phyloP scores from a whole-genome alignment of 2,113 vertebrate genomes.

The Halichoeres trimaculatus region DNA sequence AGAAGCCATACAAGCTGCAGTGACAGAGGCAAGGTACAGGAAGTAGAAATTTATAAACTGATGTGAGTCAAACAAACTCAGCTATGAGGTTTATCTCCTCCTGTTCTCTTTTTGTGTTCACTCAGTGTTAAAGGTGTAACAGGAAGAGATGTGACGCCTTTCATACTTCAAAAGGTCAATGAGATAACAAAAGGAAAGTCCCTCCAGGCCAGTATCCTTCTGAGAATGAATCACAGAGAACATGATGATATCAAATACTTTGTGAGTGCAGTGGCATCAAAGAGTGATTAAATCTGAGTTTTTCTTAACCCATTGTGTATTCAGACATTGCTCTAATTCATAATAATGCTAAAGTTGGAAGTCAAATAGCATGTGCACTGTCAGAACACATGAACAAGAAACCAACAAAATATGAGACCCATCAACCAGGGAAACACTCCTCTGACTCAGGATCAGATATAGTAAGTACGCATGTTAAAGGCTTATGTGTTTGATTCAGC shows the following conservation, averaged over 20 bases:
- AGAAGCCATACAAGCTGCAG: constrained; percentile 84
- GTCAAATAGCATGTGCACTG: constrained; percentile 88
- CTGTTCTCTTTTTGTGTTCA: constrained; percentile 25
- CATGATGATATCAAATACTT: constrained; percentile 1
- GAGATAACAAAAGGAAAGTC: constrained; percentile 87
- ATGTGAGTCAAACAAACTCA: background rate
- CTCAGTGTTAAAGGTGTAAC: constrained; percentile 81
- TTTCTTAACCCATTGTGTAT: constrained; percentile 44
- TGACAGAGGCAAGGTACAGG: constrained; percentile 84
- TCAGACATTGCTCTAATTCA: constrained; percentile 90
- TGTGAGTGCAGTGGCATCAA: background rate
- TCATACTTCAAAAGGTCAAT: constrained; percentile 86
- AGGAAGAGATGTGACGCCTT: constrained; percentile 90
- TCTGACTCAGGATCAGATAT: constrained; percentile 43
- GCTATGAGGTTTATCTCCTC: background rate
- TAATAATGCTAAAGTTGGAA: constrained; percentile 91
- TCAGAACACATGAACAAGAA: constrained; percentile 69
- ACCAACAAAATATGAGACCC: constrained; percentile 2
- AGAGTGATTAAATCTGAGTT: too few relatives aligned
- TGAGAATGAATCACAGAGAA: constrained; percentile 5
- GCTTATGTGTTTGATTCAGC: background rate
- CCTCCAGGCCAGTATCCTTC: constrained; percentile 90
- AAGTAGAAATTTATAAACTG: background rate
- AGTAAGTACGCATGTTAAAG: constrained; percentile 59
- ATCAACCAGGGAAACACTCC: constrained; percentile 35